These are phyloP conservation scores for Hemichromis elongatus DNA, from an alignment of 2,113 vertebrate species.

Conservation along the genomic window DNA sequence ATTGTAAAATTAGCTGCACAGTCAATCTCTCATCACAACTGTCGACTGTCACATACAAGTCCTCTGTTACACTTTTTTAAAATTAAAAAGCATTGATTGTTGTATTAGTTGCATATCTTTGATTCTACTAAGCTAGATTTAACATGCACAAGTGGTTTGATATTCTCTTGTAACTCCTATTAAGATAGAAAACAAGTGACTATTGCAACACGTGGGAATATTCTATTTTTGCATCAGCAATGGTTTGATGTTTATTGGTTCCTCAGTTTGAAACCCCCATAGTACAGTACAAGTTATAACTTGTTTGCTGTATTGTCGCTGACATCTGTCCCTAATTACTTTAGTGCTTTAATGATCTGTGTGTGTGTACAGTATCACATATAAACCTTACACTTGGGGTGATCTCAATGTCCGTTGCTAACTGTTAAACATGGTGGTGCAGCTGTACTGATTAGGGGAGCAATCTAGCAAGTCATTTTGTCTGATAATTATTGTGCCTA, in stretches of 20 bases:
- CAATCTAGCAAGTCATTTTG: slow-evolving; percentile 4
- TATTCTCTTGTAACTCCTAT: background rate
- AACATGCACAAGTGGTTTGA: background rate
- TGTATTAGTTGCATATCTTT: background rate
- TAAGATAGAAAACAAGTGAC: background rate
- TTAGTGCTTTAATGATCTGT: background rate
- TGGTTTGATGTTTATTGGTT: background rate
- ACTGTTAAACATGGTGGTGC: background rate
- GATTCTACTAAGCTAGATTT: background rate
- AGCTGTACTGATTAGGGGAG: slow-evolving; percentile 1
- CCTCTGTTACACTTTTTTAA: background rate
- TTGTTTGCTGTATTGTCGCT: background rate
- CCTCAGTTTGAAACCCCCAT: background rate
- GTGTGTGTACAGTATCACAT: background rate
- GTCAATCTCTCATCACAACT: background rate
- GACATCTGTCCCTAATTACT: background rate
- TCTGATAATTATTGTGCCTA: slow-evolving; percentile 5
- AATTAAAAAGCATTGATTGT: background rate
- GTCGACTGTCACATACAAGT: background rate
- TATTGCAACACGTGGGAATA: background rate
- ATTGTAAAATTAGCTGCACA: background rate
- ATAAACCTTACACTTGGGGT: background rate
- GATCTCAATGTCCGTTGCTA: background rate
- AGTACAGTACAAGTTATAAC: background rate
- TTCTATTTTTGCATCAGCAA: background rate